Conservation (phyloP, 2,113 vertebrate genomes). For the Sigmodon hispidus region DNA sequence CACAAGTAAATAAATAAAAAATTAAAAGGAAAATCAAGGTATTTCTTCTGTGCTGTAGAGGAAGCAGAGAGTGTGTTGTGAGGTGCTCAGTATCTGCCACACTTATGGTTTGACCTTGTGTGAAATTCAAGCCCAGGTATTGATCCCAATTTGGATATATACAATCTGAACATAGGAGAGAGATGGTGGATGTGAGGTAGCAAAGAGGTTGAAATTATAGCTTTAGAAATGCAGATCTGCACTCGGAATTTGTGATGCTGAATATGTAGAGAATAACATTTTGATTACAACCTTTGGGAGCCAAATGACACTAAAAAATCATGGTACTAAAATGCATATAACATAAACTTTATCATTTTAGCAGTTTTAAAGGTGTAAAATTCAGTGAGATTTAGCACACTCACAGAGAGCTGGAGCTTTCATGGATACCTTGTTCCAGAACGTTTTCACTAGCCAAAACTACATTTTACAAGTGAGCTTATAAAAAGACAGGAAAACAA, state of each 20-base stretch:
- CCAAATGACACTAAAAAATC: slow-evolving; percentile 41
- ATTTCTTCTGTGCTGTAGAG: neutral
- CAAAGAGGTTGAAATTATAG: slow-evolving; percentile 32
- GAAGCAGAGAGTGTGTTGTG: neutral
- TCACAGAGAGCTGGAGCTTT: slow-evolving; percentile 2
- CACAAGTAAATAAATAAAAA: neutral
- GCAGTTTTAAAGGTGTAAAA: slow-evolving; percentile 49
- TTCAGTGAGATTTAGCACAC: slow-evolving; percentile 33
- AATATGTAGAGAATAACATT: slow-evolving; percentile 9
- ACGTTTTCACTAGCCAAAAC: slow-evolving; percentile 50
- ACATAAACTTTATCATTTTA: slow-evolving; percentile 47
- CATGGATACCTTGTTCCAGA: neutral
- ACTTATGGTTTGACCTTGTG: neutral
- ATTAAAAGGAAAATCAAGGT: neutral
- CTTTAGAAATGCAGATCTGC: neutral
- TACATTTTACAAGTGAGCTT: slow-evolving; percentile 45
- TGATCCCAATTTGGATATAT: neutral
- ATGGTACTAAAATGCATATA: slow-evolving; percentile 22
- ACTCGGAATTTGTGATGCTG: slow-evolving; percentile 5
- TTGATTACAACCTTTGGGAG: neutral
- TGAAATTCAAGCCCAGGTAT: neutral
- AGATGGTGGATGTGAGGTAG: neutral
- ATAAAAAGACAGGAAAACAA: slow-evolving; percentile 51
- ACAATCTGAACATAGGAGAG: neutral
- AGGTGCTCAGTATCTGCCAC: neutral